phyloP scores from a whole-genome alignment of 1,140 invertebrate species.

The Harlomillsia oculata region DNA sequence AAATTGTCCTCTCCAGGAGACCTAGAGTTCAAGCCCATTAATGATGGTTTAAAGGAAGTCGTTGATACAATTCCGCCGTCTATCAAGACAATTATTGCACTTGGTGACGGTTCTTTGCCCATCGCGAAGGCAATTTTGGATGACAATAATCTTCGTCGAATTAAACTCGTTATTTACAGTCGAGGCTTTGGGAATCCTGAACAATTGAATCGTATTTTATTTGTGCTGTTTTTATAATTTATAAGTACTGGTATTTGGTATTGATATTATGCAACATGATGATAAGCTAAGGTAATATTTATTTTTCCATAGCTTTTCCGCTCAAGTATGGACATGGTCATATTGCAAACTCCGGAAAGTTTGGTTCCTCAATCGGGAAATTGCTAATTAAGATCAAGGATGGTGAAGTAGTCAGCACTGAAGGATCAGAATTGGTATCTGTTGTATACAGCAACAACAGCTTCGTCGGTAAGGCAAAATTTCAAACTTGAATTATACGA shows the following conservation, averaged over 20 bases:
- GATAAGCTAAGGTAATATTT: too few species aligned
- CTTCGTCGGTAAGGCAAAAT: not conserved
- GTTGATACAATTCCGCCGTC: not conserved
- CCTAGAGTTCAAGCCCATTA: not conserved
- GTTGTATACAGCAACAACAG: not conserved
- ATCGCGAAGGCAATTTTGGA: slow-evolving; percentile 9
- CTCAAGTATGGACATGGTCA: not conserved
- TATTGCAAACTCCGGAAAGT: slow-evolving; percentile 16
- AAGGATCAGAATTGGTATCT: not conserved
- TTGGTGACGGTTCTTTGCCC: slow-evolving; percentile 8
- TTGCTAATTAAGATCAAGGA: not conserved
- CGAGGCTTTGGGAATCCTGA: not conserved
- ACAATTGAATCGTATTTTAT: too few species aligned
- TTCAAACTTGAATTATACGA: too few species aligned
- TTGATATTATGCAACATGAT: too few species aligned
- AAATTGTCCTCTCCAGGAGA: not conserved
- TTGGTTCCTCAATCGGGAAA: slow-evolving; percentile 4
- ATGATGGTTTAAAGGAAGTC: not conserved
- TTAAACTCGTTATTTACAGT: slow-evolving; percentile 17
- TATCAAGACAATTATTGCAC: slow-evolving; percentile 7
- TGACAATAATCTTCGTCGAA: not conserved
- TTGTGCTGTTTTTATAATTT: not conserved
- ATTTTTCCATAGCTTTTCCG: not conserved
- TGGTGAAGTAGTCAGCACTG: not conserved
- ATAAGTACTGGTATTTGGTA: too few species aligned